Base-by-base conservation (phyloP, 2,797 vertebrate genomes). In the Leucoraja ocellata region DNA sequence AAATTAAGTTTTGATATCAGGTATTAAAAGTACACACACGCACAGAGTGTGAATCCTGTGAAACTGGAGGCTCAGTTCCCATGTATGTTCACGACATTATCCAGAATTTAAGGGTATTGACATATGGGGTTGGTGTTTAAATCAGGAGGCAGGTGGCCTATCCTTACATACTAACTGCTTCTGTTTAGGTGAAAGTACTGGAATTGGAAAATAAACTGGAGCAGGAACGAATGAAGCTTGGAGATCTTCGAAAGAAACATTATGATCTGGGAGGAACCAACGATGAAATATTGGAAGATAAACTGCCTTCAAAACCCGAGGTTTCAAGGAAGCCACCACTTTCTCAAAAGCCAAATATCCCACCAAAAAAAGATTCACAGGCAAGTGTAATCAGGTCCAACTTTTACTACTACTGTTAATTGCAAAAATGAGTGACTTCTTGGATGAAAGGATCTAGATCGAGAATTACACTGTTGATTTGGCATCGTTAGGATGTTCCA, bases 181-280 rank as follows among this genome's bases (percentile, higher is more conserved):
- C 93, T 77, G 25, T 0, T 0, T 96, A 99, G 99, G 99, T 99
- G 94, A 99, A 98, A 93, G 97, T 99, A 77, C 95, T 99, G 93
- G 98, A 99, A 95, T 95, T 99, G 94, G 98, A 99, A 95, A 97
- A 95, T 94, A 95, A 95, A 0, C 95, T 99, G 95, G 98, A 97
- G 93, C 97, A 97, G 0, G 98, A 99, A 96, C 97, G 98, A 0
- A 94, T 98, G 83, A 98, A 97, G 32, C 96, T 99, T 46, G 98
- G 99, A 0, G 98, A 98, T 94, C 96, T 99, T 93, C 96, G 99
- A 94, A 98, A 97, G 96, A 98, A 98, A 94, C 99, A 99, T 95
- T 99, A 99, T 0, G 95, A 94, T 0, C 94, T 99, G 94, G 98
- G 97, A 0, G 98, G 98, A 0, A 95, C 63, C 0, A 93, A 93